These are phyloP conservation scores for Rhopilema esculentum DNA, from an alignment of 30 jellyfish, hydroid and myxozoan species.

Conservation along the genomic window DNA sequence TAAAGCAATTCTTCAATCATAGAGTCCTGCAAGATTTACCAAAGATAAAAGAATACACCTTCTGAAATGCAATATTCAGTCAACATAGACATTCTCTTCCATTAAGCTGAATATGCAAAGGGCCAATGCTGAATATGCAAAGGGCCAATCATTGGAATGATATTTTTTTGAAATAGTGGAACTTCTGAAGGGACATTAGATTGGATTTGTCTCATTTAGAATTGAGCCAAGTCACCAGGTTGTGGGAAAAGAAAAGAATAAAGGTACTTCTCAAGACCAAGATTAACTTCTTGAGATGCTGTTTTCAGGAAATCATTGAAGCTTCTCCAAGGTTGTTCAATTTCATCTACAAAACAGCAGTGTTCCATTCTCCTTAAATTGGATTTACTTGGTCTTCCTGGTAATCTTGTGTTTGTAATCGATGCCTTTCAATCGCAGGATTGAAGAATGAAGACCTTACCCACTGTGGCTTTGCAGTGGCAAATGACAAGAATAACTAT, in stretches of 20 bases:
- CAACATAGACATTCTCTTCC: constrained; percentile 51
- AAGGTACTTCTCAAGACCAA: constrained; percentile 4
- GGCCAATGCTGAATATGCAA: constrained; percentile 17
- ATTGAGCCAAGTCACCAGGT: constrained; percentile 49
- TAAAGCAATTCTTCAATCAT: constrained; percentile 8
- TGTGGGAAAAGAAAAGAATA: constrained; percentile 20
- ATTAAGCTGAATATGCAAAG: no score
- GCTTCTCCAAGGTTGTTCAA: constrained; percentile 20
- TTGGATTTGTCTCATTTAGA: constrained; percentile 48
- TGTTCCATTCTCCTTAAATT: constrained; percentile 8
- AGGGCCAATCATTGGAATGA: constrained; percentile 20
- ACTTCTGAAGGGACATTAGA: neutral
- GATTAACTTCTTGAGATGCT: constrained; percentile 8
- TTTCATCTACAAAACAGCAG: constrained; percentile 22
- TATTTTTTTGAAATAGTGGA: neutral
- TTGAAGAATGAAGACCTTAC: constrained; percentile 3
- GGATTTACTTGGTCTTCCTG: constrained; percentile 4
- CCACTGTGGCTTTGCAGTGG: constrained; percentile 32
- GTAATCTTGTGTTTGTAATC: constrained; percentile 4
- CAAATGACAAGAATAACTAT: no score
- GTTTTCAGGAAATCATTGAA: neutral
- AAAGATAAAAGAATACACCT: constrained; percentile 14
- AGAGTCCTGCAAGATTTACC: constrained; percentile 26
- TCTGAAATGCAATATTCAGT: constrained; percentile 1
- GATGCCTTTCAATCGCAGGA: constrained; percentile 10